Evolutionary conservation across 2,797 vertebrate species (phyloP).

Genomic region (Spinus olivaceus): DNA sequence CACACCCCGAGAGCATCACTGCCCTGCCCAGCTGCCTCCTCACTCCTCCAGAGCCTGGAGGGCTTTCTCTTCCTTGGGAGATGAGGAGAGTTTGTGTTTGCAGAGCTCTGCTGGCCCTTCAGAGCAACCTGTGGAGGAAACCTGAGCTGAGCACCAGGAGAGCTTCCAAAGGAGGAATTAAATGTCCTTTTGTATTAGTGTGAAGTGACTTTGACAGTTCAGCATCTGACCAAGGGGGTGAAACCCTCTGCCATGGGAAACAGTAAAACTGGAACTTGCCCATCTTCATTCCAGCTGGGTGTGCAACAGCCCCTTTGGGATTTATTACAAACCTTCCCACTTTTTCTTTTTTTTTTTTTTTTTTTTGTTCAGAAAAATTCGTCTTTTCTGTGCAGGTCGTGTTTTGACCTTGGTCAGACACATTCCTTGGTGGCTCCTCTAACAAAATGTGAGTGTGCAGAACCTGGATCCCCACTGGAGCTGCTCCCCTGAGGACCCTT

Average conservation of each 20-base stretch:
- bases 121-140: not conserved
- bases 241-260: not conserved
- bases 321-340: not conserved
- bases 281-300: not conserved
- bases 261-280: not conserved
- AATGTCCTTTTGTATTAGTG: not conserved
- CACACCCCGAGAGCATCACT: rapidly evolving
- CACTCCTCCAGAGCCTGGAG: not conserved
- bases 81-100: not conserved
- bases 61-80: not conserved
- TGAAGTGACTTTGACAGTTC: not conserved
- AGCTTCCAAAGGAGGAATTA: not conserved
- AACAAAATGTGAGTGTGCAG: not conserved
- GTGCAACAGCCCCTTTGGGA: not conserved
- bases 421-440: not conserved
- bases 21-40: not conserved
- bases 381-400: no score
- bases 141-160: not conserved
- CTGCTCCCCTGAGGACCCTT: not conserved
- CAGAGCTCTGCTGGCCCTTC: not conserved
- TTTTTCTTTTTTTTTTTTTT: not conserved
- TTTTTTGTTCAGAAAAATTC: not conserved
- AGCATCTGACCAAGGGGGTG: not conserved
- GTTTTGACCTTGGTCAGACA: not conserved
- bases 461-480: not conserved